Evolutionary conservation across 2,888 invertebrate species (phyloP), one percentile per base, ranked within the genome.

Genomic region (Nomada flava): DNA sequence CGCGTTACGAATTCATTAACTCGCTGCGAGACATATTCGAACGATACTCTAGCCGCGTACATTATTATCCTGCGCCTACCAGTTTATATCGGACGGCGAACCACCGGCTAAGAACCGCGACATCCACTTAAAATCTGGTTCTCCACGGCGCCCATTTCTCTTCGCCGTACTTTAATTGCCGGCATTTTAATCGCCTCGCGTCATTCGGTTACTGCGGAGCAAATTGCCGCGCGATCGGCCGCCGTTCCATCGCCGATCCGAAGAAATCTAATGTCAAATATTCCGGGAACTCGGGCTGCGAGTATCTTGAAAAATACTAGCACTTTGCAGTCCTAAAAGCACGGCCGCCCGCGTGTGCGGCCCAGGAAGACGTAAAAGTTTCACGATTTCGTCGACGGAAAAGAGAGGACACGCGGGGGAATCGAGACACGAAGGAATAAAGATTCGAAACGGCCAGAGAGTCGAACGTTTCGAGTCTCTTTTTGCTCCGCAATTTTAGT

Each of bases 1-100:
- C 82, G 82, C 62, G 82, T 79, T 59, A 53, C 79, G 72, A 80
- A 82, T 82, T 82, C 75, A 82, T 82, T 82, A 82, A 63, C 76
- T 63, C 53, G 59, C n/a, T 2, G n/a, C 52, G 53, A 63, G 67
- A 60, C 76, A 36, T 72, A 70, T 68, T 18, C 65, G 11, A 26
- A 9, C 53, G 77, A 60, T 73, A 73, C 44, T 20, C 4, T 4
- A 47, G 36, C 7, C 36, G 29, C 29, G 68, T 52, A 50, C 64
- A 13, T 82, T 80, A 80, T 76, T 69, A 72, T 82, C 82, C 60
- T 47, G 70, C 53, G 53, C 36, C 73, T 79, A 78, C 68, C 79
- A 73, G 64, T 79, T 79, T 68, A 26, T 64, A 81, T 80, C 80
- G 63, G 29, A 42, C 50, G 52, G 55, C 65, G 76, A 65, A 36